phyloP scores from a whole-genome alignment of 1,140 invertebrate species.

The Ooceraea biroi region DNA sequence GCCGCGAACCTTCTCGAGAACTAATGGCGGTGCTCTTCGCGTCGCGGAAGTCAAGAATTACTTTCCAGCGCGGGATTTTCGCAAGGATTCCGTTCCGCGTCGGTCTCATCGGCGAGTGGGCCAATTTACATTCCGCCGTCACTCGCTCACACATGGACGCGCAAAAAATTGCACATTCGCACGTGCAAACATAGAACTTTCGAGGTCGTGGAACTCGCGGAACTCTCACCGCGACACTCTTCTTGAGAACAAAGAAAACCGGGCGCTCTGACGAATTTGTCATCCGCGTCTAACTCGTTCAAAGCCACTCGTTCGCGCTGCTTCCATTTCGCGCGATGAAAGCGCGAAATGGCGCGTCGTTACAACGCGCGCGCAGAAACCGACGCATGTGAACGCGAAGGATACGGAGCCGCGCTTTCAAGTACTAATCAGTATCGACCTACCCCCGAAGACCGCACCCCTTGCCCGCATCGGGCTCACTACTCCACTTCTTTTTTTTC shows the following conservation, averaged over 20 bases:
- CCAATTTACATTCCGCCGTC: slow-evolving; percentile 79
- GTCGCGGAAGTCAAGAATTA: neutral
- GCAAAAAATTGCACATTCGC: slow-evolving; percentile 42
- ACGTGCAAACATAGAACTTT: slow-evolving; percentile 7
- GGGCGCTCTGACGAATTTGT: slow-evolving; percentile 77
- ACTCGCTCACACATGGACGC: slow-evolving; percentile 67
- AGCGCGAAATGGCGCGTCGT: slow-evolving; percentile 68
- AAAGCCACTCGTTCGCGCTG: slow-evolving; percentile 80
- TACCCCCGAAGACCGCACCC: slow-evolving; percentile 70
- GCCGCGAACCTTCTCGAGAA: neutral
- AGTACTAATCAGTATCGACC: slow-evolving; percentile 85
- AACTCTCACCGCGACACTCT: slow-evolving; percentile 72
- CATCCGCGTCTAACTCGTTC: slow-evolving; percentile 81
- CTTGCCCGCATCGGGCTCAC: slow-evolving; percentile 63
- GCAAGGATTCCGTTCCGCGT: slow-evolving; percentile 38
- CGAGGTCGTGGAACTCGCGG: slow-evolving; percentile 1
- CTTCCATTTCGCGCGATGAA: slow-evolving; percentile 62
- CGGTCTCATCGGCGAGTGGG: slow-evolving; percentile 65
- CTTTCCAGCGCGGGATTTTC: neutral
- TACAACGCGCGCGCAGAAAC: slow-evolving; percentile 72
- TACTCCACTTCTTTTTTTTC: slow-evolving; percentile 5
- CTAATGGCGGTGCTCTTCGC: neutral
- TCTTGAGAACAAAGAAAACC: slow-evolving; percentile 72
- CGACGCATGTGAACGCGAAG: slow-evolving; percentile 48
- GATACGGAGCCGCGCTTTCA: slow-evolving; percentile 77